Evolutionary conservation across 2,797 vertebrate species (phyloP), one percentile per base, ranked within the genome.

Genomic region (Oreochromis grahami): DNA sequence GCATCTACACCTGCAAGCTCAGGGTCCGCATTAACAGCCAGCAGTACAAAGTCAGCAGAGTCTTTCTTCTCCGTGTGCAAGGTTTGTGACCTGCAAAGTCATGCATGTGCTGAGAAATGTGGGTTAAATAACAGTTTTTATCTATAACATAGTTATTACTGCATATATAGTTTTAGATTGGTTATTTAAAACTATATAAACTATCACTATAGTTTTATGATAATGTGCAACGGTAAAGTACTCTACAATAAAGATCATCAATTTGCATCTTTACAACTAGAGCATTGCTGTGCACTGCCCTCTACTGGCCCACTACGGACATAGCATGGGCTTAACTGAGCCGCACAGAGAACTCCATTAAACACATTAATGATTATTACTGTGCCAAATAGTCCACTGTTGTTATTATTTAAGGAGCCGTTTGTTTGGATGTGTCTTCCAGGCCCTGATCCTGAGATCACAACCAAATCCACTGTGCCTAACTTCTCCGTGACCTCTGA

Each of bases 1-100:
- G 98, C 17, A 92, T 96, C 52, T 99, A 99, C 93, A 97, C 89
- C 72, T 99, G 98, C 65, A 88, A 88, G 41, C 81, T 97, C 68
- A 29, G 10, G 0, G 97, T 97, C 86, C 76, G 78, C 2, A 90
- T 97, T 26, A 85, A 95, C 79, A 90, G 93, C 24, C 92, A 19
- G 36, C 79, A 0, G 0, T 97, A 97, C 79, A 96, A 94, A 24
- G 90, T 98, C 90, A 98, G 96, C 88, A 96, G 98, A 82, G 93
- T 81, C 58, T 84, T 97, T 83, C 29, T 86, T 0, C 91, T 99
- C 41, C 24, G 15, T 0, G 94, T 97, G n/a, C 36, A 94, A 74
- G 96, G 98, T 98, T 93, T 63, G 96, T 76, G 11, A 34, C 19
- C 7, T 41, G 48, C 63, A 38, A 53, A 1, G 26, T 41, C 6